A percentile compares a stretch with the other conserved stretches of the same genome.
These are phyloP conservation scores for Drosophila cardini DNA, from an alignment of 1,140 invertebrate genomes.

Conservation along the genomic window DNA sequence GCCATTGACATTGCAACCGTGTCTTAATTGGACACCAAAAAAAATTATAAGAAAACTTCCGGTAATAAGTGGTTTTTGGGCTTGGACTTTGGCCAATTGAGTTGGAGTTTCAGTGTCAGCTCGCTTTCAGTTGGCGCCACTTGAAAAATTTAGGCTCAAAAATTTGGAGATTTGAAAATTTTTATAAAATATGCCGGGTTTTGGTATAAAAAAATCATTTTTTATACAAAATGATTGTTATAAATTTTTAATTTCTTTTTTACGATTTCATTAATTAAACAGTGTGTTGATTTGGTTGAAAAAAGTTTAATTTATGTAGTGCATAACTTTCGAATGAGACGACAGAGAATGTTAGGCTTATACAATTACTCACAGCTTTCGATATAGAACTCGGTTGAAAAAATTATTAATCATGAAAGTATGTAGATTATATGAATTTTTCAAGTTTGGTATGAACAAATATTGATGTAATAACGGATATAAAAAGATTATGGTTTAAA, in stretches of 20 bases:
- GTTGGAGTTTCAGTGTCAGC: constrained; percentile 3
- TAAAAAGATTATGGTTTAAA: too few relatives aligned
- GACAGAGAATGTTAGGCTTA: not conserved
- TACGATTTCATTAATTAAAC: not conserved
- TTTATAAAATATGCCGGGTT: not conserved
- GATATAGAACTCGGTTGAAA: too few relatives aligned
- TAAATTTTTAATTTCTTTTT: not conserved
- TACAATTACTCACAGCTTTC: not conserved
- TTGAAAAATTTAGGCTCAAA: not conserved
- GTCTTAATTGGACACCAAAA: constrained; percentile 57
- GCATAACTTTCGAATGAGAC: constrained; percentile 1
- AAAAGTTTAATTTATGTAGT: not conserved
- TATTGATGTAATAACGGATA: too few relatives aligned
- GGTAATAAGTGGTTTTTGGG: constrained; percentile 35
- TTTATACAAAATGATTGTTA: too few relatives aligned
- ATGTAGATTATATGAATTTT: too few relatives aligned
- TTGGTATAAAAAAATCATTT: too few relatives aligned
- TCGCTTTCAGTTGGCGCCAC: not conserved
- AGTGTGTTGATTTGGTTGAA: not conserved
- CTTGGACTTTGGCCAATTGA: constrained; percentile 57
- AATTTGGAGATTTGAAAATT: not conserved
- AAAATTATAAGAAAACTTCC: constrained; percentile 68
- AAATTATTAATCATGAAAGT: too few relatives aligned
- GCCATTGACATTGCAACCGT: constrained; percentile 57
- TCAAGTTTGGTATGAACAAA: too few relatives aligned